These are phyloP conservation scores for Campoplex nolae DNA, from an alignment of 2,888 invertebrate species.

Conservation along the genomic window DNA sequence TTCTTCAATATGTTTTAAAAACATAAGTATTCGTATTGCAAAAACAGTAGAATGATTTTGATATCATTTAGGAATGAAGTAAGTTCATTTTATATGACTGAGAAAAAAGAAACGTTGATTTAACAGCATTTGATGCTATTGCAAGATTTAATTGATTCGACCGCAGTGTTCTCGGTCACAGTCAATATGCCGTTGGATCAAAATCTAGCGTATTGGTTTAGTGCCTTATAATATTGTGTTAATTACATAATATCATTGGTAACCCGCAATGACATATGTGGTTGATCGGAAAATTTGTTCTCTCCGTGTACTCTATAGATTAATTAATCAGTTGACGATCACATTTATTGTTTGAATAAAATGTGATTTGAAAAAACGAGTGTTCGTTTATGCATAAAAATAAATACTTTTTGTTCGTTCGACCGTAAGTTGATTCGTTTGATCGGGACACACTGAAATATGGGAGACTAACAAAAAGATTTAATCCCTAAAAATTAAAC, in stretches of 20 bases:
- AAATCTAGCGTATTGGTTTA: no score
- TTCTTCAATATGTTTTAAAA: neutral
- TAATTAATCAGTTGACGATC: conserved; percentile 37
- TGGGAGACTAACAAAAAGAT: neutral
- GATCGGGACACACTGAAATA: neutral
- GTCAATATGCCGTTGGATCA: no score
- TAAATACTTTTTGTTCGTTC: conserved; percentile 52
- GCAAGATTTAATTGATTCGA: no score
- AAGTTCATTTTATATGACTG: neutral
- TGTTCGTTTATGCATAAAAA: conserved; percentile 44
- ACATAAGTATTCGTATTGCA: neutral
- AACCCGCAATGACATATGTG: no score
- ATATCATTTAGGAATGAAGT: neutral
- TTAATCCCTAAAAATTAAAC: neutral
- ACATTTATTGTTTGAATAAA: conserved; percentile 19
- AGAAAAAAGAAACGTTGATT: no score
- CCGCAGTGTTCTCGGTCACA: no score
- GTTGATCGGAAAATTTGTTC: no score
- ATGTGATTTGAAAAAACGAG: conserved; percentile 13
- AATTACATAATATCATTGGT: no score
- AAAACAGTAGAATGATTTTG: neutral
- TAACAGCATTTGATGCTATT: no score
- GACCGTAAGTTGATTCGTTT: conserved; percentile 31
- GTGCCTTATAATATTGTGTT: no score
- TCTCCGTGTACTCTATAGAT: neutral